phyloP scores from a whole-genome alignment of 1,140 invertebrate species.

The Drosophila subobscura region DNA sequence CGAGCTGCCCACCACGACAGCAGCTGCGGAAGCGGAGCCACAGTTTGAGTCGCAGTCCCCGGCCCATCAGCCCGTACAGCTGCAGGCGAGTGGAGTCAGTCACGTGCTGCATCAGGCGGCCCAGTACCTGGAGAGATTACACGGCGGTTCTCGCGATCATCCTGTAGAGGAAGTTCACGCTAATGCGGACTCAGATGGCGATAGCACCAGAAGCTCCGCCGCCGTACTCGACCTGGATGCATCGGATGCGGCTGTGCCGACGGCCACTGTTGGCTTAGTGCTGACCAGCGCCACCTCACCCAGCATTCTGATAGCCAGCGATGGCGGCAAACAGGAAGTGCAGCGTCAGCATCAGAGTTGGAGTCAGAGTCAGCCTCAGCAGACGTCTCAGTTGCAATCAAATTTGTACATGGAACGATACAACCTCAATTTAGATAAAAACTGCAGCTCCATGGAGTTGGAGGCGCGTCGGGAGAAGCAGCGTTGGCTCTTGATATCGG shows the following conservation, averaged over 20 bases:
- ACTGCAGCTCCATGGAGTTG: constrained; percentile 83
- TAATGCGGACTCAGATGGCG: constrained; percentile 18
- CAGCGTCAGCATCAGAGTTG: constrained; percentile 6
- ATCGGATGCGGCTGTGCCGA: constrained; percentile 19
- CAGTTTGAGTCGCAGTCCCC: constrained; percentile 28
- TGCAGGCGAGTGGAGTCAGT: constrained; percentile 63
- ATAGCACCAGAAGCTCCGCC: constrained; percentile 14
- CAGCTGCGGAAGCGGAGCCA: constrained; percentile 6
- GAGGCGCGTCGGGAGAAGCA: constrained; percentile 82
- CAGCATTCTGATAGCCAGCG: constrained; percentile 64
- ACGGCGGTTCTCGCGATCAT: constrained; percentile 62
- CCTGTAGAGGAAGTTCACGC: constrained; percentile 4
- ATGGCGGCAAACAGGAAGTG: constrained; percentile 60
- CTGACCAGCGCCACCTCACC: constrained; percentile 55
- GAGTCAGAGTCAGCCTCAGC: constrained; percentile 52
- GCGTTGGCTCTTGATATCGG: constrained; percentile 83
- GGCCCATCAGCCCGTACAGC: constrained; percentile 22
- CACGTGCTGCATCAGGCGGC: constrained; percentile 77
- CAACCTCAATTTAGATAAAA: constrained; percentile 83
- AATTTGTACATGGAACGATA: constrained; percentile 81
- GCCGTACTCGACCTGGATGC: constrained; percentile 54
- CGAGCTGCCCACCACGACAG: constrained; percentile 56
- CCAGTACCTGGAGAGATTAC: constrained; percentile 77
- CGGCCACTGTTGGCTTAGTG: neutral
- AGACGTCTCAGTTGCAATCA: constrained; percentile 50